Conservation (phyloP, 2,113 vertebrate genomes). For the Astur gentilis region DNA sequence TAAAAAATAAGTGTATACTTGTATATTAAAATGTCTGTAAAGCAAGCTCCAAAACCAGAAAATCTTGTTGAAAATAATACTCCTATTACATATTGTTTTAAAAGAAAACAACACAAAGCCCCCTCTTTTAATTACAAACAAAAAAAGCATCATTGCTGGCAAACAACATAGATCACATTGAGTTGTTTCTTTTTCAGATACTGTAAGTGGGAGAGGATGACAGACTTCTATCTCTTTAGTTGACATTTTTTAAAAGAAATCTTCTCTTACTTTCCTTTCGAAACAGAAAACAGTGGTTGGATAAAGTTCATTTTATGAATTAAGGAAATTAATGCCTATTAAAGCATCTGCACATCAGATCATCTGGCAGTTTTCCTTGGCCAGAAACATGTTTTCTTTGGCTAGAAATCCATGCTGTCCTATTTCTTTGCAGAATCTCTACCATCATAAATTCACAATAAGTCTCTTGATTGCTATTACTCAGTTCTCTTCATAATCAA, state of each 20-base stretch:
- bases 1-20: neutral
- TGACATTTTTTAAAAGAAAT: neutral
- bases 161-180: neutral
- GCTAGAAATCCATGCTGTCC: neutral
- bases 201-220: neutral
- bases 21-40: neutral
- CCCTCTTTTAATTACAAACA: neutral
- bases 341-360: neutral
- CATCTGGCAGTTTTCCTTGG: neutral
- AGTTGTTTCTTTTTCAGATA: neutral
- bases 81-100: neutral
- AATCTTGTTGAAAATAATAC: neutral
- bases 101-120: too few relatives aligned
- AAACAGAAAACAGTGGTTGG: neutral
- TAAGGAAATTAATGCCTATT: neutral
- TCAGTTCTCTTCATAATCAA: neutral
- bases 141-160: neutral
- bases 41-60: neutral
- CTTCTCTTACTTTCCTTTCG: neutral
- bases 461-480: neutral
- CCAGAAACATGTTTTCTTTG: neutral
- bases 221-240: neutral
- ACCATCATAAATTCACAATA: neutral
- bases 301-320: neutral
- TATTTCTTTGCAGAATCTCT: neutral